Evolutionary conservation across 1,140 invertebrate genomes (phyloP), one percentile per base, ranked within the genome.

Genomic region (Caerostris darwini): DNA sequence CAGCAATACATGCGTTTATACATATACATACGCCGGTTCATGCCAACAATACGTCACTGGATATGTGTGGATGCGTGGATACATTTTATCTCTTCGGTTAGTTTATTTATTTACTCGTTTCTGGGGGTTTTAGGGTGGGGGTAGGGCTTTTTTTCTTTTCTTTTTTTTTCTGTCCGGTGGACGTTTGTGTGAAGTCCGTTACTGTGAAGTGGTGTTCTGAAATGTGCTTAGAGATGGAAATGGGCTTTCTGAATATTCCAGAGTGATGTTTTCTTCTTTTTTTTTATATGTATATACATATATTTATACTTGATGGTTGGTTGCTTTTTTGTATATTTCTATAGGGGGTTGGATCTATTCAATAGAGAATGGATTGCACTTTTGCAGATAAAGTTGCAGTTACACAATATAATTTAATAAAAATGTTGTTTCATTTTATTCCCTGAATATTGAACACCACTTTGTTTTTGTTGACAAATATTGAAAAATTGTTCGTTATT

Each of bases 21-120:
- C 91, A 86, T 92, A 86, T 58, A 69, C 91, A 92, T 92, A 71
- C 81, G 56, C 58, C 58, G 81, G 57, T 57, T 69, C 67, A 19
- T 83, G 90, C 90, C 90, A 83, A 92, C 90, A 92, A 92, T 92
- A 92, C 81, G 91, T 92, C 91, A 92, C 64, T 19, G 54, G 58
- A 87, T 19, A 90, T 54, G 89, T 67, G 90, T 58, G 77, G 77
- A 86, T 92, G 91, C 82, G 82, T 86, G 87, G 87, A 89, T 89
- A 89, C 87, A 57, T 90, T 61, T 83, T 83, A 85, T 92, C 82
- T 92, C 7, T 34, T 61, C 58, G 59, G 54, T 7, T 61, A 53
- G 64, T 89, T 89, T 89, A 54, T 89, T 61, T 69, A 50, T 89
- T 69, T 54, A 69, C 58, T 89, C 58, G 34, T 89, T 71, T 69